Base-by-base conservation (phyloP, 2,888 invertebrate genomes). In the Agrilus mali region DNA sequence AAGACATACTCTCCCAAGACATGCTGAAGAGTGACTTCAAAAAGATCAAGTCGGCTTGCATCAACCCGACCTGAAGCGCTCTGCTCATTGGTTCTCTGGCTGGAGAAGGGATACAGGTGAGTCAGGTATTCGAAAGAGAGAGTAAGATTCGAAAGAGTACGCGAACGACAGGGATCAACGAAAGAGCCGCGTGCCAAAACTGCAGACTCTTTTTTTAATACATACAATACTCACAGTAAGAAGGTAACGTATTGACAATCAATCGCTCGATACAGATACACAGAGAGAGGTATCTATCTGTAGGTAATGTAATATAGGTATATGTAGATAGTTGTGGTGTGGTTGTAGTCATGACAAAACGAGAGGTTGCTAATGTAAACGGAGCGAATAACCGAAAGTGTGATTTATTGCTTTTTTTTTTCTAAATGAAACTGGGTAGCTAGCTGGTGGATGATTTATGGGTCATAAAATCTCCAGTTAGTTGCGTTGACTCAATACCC, bases 91-190 rank as follows among this genome's bases (percentile, higher is more conserved):
- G 57, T 47, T 52, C 53, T 45, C 46, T 44, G 48, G 48, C 44
- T 49, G 48, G 50, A 57, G 63, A 54, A 60, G 63, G 63, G 60
- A 53, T 52, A 54, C 61, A 60, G 61, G 61, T 60, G 60, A 60
- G 43, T 48, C 48, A 48, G 48, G 48, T 48, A 44, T 45, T 42
- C 36, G 44, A 44, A 41, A 42, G 48, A 54, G 47, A 53, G 49
- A 47, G 48, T 39, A 43, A n/a, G 42, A 42, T 46, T 39, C 38
- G 22, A 42, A 48, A 46, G 49, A 41, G 45, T 34, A 27, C 38
- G 33, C 8, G 38, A 12, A 16, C 15, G 43, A 50, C 43, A 47
- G 42, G 32, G 49, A 49, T 40, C 20, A 27, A 27, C 27, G 39
- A 47, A 36, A 33, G 35, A 43, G 41, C 16, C 41, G 49, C 47